A percentile compares a stretch with the other conserved stretches of the same genome.
Conservation (phyloP, 1,140 invertebrate species). For the Ceratosolen fusciceps region DNA sequence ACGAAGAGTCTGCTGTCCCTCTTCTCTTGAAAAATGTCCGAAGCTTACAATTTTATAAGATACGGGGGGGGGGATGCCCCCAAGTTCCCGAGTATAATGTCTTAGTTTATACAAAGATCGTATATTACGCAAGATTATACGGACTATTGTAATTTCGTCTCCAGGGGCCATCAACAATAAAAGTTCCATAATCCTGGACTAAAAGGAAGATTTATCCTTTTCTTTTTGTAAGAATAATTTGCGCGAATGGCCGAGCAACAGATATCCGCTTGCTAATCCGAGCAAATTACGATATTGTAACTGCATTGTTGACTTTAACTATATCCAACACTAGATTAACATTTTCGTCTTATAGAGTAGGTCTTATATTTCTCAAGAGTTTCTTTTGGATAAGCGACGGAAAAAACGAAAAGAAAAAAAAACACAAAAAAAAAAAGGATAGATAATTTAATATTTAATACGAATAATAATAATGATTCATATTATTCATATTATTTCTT, state of each 20-base stretch:
- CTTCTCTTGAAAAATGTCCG: no score
- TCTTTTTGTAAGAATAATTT: slow-evolving; percentile 6
- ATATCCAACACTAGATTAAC: neutral
- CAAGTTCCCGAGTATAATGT: neutral
- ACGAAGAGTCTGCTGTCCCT: no score
- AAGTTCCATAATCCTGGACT: slow-evolving; percentile 23
- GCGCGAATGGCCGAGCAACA: neutral
- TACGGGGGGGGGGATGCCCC: no score
- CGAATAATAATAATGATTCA: no score
- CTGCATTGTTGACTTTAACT: neutral
- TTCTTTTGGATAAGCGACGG: no score
- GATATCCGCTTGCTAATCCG: neutral
- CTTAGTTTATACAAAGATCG: neutral
- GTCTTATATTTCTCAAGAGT: no score
- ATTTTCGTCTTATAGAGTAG: neutral
- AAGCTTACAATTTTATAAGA: no score
- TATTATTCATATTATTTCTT: no score
- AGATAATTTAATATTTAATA: no score
- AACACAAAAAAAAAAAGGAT: no score
- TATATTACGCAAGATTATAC: slow-evolving; percentile 23
- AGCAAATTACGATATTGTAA: neutral
- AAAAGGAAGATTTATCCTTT: slow-evolving; percentile 31
- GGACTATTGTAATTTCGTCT: slow-evolving; percentile 21
- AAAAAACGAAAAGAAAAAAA: no score
- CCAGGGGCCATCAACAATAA: slow-evolving; percentile 5